phyloP scores from a whole-genome alignment of 2,113 vertebrate genomes.

The Seriola rivoliana region DNA sequence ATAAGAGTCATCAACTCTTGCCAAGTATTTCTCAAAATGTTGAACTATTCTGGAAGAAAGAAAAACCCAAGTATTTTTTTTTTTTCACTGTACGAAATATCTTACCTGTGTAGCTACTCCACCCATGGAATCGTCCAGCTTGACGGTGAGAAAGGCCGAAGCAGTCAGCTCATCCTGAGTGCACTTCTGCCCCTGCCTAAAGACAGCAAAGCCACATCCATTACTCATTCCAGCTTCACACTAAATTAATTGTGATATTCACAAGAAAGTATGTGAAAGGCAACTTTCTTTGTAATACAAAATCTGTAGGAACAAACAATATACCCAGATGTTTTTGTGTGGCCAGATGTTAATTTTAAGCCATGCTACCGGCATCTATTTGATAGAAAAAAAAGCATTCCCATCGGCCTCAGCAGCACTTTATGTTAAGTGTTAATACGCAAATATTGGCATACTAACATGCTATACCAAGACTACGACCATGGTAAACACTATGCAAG shows the following conservation, averaged over 20 bases:
- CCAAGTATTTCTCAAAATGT: background rate
- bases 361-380: too few relatives aligned
- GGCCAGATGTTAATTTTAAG: too few relatives aligned
- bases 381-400: too few relatives aligned
- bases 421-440: too few relatives aligned
- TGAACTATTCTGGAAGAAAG: too few relatives aligned
- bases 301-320: too few relatives aligned
- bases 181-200: constrained; percentile 84
- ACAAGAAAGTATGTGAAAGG: background rate
- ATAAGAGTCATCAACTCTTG: background rate
- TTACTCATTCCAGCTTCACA: background rate
- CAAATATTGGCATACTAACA: too few relatives aligned
- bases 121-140: constrained; percentile 79
- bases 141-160: constrained; percentile 81
- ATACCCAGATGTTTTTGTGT: too few relatives aligned
- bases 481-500: too few relatives aligned
- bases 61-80: background rate
- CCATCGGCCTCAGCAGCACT: too few relatives aligned
- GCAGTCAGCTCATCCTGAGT: constrained; percentile 77
- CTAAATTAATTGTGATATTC: background rate
- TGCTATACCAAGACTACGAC: too few relatives aligned
- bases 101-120: constrained; percentile 82
- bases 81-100: background rate
- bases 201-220: constrained; percentile 24
- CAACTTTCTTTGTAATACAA: background rate